Evolutionary conservation across 2,888 invertebrate genomes (phyloP).

Genomic region (Scaptomyza caliginosa): DNA sequence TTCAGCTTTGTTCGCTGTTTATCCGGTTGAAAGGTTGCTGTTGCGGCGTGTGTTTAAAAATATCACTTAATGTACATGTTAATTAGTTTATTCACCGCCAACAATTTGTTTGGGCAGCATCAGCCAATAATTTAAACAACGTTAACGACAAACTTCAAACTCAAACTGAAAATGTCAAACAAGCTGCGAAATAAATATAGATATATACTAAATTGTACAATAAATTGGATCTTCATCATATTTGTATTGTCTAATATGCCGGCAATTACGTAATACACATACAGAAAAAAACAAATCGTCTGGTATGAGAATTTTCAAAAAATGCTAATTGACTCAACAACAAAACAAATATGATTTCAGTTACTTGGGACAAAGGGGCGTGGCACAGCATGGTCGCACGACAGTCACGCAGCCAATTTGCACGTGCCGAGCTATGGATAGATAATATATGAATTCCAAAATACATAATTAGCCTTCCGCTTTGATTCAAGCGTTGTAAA

Average conservation of each 20-base stretch:
- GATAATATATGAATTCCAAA: constrained; percentile 37
- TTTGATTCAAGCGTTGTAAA: constrained; percentile 54
- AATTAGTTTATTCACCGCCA: constrained; percentile 72
- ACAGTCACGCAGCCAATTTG: constrained; percentile 65
- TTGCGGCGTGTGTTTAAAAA: constrained; percentile 18
- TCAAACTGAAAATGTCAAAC: constrained; percentile 12
- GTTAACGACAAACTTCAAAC: constrained; percentile 1
- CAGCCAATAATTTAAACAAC: constrained; percentile 6
- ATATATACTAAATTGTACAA: constrained; percentile 3
- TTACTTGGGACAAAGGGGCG: not conserved
- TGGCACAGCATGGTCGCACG: constrained; percentile 16
- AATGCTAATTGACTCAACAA: constrained; percentile 50
- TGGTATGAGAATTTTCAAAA: constrained; percentile 42
- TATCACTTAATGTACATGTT: constrained; percentile 52
- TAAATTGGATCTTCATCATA: constrained; percentile 13
- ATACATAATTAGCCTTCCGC: constrained; percentile 60
- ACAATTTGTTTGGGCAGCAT: constrained; percentile 33
- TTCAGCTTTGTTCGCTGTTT: constrained; percentile 33
- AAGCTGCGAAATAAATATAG: too few species aligned
- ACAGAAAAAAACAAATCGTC: constrained; percentile 15
- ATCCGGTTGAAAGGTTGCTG: constrained; percentile 65
- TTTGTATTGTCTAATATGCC: constrained; percentile 36
- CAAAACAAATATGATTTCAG: constrained; percentile 17
- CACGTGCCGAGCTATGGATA: constrained; percentile 59
- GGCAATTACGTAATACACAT: constrained; percentile 60